phyloP scores from a whole-genome alignment of 2,113 vertebrate species.

The Pristiophorus japonicus region DNA sequence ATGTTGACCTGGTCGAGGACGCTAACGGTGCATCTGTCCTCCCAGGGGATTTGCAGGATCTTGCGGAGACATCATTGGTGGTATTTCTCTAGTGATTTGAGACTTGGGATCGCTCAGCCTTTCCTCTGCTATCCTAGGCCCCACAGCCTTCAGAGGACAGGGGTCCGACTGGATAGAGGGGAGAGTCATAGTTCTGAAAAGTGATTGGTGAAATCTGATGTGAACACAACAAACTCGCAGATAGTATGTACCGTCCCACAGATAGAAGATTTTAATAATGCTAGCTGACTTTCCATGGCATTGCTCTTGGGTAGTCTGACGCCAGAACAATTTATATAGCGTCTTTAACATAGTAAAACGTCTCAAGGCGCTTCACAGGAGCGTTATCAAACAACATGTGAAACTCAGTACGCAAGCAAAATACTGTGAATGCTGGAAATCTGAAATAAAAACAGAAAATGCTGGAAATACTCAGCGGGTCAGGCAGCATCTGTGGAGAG shows the following conservation, averaged over 20 bases:
- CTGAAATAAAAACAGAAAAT: no score
- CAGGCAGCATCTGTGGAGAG: no score
- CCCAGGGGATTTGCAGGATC: no score
- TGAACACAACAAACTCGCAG: not conserved
- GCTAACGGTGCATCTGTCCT: no score
- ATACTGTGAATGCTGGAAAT: no score
- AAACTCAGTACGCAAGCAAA: no score
- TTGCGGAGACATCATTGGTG: no score
- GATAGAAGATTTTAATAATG: not conserved
- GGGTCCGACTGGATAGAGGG: not conserved
- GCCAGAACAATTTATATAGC: not conserved
- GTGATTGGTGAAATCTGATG: not conserved
- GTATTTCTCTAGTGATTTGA: no score
- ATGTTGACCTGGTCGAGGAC: no score
- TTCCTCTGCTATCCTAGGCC: not conserved
- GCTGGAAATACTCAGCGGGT: no score
- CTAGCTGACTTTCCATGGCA: not conserved
- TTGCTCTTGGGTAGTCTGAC: not conserved
- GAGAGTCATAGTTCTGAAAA: not conserved
- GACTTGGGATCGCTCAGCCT: not conserved
- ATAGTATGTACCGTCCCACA: not conserved
- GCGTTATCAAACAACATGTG: not conserved
- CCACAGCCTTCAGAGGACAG: not conserved
- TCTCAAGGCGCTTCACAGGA: not conserved
- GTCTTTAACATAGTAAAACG: not conserved